phyloP scores from a whole-genome alignment of 2,888 invertebrate species.

The Spodoptera picta region DNA sequence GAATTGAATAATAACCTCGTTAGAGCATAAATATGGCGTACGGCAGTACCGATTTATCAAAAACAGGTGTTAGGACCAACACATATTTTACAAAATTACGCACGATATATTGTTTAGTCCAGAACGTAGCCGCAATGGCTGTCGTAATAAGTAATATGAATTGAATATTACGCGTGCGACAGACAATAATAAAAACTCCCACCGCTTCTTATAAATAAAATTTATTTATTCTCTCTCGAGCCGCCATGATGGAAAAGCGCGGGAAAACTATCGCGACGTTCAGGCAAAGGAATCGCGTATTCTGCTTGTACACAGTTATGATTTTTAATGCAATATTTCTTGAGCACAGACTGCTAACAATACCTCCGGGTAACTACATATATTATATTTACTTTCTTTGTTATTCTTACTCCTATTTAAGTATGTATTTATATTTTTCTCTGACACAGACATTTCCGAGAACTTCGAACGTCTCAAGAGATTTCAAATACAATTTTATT shows the following conservation, averaged over 20 bases:
- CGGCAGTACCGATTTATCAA: background rate
- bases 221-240: constrained; percentile 16
- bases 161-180: constrained; percentile 27
- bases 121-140: constrained; percentile 9
- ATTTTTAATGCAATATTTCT: constrained; percentile 1
- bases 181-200: constrained; percentile 35
- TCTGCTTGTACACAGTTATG: constrained; percentile 2
- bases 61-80: constrained; percentile 12
- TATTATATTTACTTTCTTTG: no score
- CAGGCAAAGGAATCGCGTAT: constrained; percentile 16
- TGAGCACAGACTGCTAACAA: constrained; percentile 11
- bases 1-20: no score
- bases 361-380: background rate
- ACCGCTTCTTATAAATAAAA: constrained; percentile 29
- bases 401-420: constrained; percentile 27
- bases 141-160: constrained; percentile 38
- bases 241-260: constrained; percentile 25
- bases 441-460: constrained; percentile 11
- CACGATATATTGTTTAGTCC: constrained; percentile 18
- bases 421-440: constrained; percentile 16
- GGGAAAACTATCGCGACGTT: constrained; percentile 15
- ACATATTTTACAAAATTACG: constrained; percentile 8
- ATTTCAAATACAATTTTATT: constrained; percentile 41
- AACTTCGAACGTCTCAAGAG: constrained; percentile 23
- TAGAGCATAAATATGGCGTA: no score